A percentile compares a stretch with the other conserved stretches of the same genome.
Evolutionary conservation across 2,113 vertebrate species (phyloP).

Genomic region (Turdus rufiventris): DNA sequence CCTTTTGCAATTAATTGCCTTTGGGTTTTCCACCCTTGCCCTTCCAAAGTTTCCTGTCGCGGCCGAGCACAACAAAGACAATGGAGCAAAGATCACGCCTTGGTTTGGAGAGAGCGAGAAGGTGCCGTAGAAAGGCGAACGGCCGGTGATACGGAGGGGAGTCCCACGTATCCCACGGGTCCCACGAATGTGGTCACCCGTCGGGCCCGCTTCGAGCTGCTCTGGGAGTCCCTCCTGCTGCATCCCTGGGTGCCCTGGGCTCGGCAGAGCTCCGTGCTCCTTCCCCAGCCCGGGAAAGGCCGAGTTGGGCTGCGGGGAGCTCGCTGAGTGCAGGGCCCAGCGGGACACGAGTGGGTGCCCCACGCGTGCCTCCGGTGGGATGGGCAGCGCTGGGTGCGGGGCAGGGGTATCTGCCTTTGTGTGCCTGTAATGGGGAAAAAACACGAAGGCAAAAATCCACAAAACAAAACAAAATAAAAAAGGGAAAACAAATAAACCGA

Average conservation of each 20-base stretch:
- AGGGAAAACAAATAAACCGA: not conserved
- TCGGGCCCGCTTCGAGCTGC: rapidly evolving
- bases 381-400: not conserved
- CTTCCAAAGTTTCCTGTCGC: not conserved
- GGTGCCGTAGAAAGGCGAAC: not conserved
- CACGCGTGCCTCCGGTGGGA: not conserved
- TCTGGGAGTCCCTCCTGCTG: not conserved
- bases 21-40: not conserved
- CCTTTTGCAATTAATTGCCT: not conserved
- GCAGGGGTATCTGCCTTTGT: not conserved
- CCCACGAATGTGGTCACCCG: rapidly evolving
- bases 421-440: not conserved
- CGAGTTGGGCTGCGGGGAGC: rapidly evolving
- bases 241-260: not conserved
- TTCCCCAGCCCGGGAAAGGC: not conserved
- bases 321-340: not conserved
- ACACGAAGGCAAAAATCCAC: not conserved
- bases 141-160: not conserved
- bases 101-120: not conserved
- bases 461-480: not conserved
- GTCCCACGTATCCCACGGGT: not conserved
- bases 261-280: not conserved
- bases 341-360: not conserved
- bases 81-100: conserved; percentile 44
- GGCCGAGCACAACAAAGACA: conserved; percentile 22